These are phyloP conservation scores for Trichomalopsis sarcophagae DNA, from an alignment of 1,140 invertebrate species.

Conservation along the genomic window DNA sequence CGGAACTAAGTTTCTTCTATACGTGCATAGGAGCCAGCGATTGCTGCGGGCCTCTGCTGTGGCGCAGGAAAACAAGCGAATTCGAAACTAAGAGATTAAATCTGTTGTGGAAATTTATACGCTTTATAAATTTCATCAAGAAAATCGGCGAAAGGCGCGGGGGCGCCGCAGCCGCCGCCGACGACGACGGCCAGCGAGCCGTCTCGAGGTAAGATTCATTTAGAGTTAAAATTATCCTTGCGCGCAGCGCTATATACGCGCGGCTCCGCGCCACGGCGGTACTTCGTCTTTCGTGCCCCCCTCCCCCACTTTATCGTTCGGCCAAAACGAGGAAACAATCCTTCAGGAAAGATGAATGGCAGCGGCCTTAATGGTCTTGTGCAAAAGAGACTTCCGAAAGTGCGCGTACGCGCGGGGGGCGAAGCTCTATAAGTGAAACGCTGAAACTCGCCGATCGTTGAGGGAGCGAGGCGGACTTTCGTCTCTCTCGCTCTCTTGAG, in stretches of 20 bases:
- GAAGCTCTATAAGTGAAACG: slow-evolving; percentile 21
- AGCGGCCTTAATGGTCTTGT: slow-evolving; percentile 49
- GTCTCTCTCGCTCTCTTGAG: background rate
- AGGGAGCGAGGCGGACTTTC: slow-evolving; percentile 12
- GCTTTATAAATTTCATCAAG: slow-evolving; percentile 50
- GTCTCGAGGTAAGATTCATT: slow-evolving; percentile 50
- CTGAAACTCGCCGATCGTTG: slow-evolving; percentile 39
- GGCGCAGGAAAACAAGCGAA: slow-evolving; percentile 15
- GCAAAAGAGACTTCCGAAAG: slow-evolving; percentile 17
- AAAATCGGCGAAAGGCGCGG: slow-evolving; percentile 23
- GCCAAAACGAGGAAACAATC: slow-evolving; percentile 53
- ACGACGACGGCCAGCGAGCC: background rate
- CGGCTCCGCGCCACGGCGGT: background rate
- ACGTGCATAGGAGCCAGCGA: background rate
- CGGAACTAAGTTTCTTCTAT: slow-evolving; percentile 27
- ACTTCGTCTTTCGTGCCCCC: slow-evolving; percentile 37
- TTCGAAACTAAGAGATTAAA: slow-evolving; percentile 45
- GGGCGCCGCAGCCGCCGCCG: too few species aligned
- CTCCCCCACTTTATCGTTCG: slow-evolving; percentile 8
- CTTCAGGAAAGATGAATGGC: slow-evolving; percentile 54
- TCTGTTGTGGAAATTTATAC: slow-evolving; percentile 51
- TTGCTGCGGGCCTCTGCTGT: background rate
- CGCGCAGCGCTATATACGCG: background rate
- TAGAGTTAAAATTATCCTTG: slow-evolving; percentile 48
- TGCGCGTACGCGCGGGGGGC: background rate